Percentiles rank a stretch among this genome's conserved stretches.
Evolutionary conservation across 2,797 vertebrate species (phyloP).

Genomic region (Artibeus jamaicensis): DNA sequence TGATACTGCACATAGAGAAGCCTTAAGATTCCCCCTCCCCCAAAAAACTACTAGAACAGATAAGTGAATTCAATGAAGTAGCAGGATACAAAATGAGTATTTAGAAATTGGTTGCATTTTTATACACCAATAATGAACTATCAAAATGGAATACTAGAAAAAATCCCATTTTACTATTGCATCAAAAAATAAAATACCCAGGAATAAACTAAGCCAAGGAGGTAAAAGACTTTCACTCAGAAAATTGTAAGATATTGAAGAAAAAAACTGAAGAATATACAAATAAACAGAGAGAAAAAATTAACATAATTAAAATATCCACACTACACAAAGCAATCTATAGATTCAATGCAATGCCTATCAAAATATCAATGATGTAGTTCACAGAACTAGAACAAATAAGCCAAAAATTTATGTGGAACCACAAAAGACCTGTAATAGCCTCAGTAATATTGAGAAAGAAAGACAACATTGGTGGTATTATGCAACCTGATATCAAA

Average conservation of each 20-base stretch:
- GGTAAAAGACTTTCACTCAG: neutral
- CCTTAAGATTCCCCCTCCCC: no score
- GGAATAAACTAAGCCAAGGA: neutral
- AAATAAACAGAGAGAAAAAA: neutral
- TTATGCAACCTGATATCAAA: no score
- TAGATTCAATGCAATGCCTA: neutral
- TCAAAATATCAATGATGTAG: neutral
- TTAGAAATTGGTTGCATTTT: neutral
- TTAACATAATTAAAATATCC: neutral
- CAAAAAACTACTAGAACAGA: no score
- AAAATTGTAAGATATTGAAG: neutral
- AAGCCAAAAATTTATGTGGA: neutral
- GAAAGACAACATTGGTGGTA: neutral
- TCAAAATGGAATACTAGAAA: neutral
- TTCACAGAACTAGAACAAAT: neutral
- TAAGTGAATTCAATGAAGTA: no score
- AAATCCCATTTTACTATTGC: neutral
- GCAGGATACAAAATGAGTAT: no score
- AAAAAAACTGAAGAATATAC: neutral
- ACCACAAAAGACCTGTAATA: neutral
- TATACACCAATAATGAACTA: neutral
- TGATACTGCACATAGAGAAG: no score
- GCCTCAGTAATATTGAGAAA: neutral
- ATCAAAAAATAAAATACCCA: neutral
- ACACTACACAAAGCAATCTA: neutral